These are phyloP conservation scores for Holotrichia oblita DNA, from an alignment of 1,140 invertebrate genomes.

Conservation along the genomic window DNA sequence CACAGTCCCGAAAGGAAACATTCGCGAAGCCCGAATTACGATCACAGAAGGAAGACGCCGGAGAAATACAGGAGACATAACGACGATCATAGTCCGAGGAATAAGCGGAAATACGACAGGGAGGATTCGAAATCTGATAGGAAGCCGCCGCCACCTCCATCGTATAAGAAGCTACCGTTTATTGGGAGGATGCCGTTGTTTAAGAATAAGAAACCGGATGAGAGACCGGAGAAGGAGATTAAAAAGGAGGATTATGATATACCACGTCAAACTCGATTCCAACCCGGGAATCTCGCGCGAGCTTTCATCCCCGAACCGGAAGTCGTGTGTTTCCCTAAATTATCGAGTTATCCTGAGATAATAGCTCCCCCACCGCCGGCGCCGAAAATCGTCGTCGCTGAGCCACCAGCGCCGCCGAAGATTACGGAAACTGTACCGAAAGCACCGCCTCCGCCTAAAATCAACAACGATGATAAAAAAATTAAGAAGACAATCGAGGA, in stretches of 20 bases:
- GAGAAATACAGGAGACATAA: slow-evolving; percentile 27
- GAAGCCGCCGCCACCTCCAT: slow-evolving; percentile 51
- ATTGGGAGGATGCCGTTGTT: slow-evolving; percentile 76
- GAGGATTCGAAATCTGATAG: slow-evolving; percentile 44
- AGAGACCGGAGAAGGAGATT: slow-evolving; percentile 56
- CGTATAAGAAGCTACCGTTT: slow-evolving; percentile 71
- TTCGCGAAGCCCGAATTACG: slow-evolving; percentile 46
- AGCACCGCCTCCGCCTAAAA: slow-evolving; percentile 47
- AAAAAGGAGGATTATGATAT: slow-evolving; percentile 59
- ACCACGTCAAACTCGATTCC: slow-evolving; percentile 56
- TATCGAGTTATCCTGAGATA: slow-evolving; percentile 63
- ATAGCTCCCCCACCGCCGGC: slow-evolving; percentile 54
- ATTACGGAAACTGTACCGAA: slow-evolving; percentile 45
- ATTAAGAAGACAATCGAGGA: slow-evolving; percentile 28
- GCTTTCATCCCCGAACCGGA: slow-evolving; percentile 62
- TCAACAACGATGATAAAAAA: slow-evolving; percentile 41
- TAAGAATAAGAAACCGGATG: slow-evolving; percentile 67
- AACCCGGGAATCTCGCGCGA: slow-evolving; percentile 56
- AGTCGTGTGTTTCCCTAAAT: slow-evolving; percentile 66
- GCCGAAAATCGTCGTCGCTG: slow-evolving; percentile 46
- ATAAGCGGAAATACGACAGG: slow-evolving; percentile 40
- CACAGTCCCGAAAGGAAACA: slow-evolving; percentile 46
- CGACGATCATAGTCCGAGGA: slow-evolving; percentile 33
- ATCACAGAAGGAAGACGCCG: slow-evolving; percentile 41
- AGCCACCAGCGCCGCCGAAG: slow-evolving; percentile 48